Percentiles rank a stretch among this genome's conserved stretches.
These are phyloP conservation scores for Globia sparganii DNA, from an alignment of 2,888 invertebrate species.

Conservation along the genomic window DNA sequence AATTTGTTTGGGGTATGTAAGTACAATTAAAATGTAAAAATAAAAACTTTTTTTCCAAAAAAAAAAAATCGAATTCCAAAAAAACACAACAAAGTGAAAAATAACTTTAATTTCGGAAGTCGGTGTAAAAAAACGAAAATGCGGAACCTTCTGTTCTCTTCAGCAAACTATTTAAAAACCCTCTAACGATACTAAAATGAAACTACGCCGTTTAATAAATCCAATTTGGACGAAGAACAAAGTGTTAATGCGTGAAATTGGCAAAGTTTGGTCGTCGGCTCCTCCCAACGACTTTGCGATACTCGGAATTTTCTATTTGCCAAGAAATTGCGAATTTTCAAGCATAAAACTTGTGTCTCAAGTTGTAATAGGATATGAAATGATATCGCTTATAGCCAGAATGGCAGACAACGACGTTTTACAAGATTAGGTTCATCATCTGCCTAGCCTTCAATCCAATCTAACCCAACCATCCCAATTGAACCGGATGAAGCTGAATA, in stretches of 20 bases:
- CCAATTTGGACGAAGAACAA: slow-evolving; percentile 65
- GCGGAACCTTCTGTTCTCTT: not conserved
- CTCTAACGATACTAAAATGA: slow-evolving; percentile 45
- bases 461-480: no score
- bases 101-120: no score
- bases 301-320: slow-evolving; percentile 71
- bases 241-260: slow-evolving; percentile 68
- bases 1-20: no score
- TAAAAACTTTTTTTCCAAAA: no score
- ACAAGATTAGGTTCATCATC: no score
- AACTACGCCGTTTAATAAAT: slow-evolving; percentile 65
- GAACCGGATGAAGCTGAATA: no score
- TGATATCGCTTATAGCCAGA: slow-evolving; percentile 49
- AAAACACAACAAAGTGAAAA: no score
- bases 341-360: slow-evolving; percentile 59
- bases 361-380: slow-evolving; percentile 55
- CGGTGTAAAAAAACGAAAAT: no score
- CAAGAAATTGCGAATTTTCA: slow-evolving; percentile 60
- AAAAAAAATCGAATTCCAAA: no score
- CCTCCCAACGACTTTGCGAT: slow-evolving; percentile 60
- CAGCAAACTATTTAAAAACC: slow-evolving; percentile 52
- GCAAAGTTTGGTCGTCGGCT: slow-evolving; percentile 64
- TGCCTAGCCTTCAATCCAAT: no score
- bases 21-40: no score
- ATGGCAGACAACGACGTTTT: slow-evolving; percentile 13